Percentiles rank a stretch among this genome's conserved stretches.
phyloP scores from a whole-genome alignment of 2,888 invertebrate species.

The Hyalella azteca region DNA sequence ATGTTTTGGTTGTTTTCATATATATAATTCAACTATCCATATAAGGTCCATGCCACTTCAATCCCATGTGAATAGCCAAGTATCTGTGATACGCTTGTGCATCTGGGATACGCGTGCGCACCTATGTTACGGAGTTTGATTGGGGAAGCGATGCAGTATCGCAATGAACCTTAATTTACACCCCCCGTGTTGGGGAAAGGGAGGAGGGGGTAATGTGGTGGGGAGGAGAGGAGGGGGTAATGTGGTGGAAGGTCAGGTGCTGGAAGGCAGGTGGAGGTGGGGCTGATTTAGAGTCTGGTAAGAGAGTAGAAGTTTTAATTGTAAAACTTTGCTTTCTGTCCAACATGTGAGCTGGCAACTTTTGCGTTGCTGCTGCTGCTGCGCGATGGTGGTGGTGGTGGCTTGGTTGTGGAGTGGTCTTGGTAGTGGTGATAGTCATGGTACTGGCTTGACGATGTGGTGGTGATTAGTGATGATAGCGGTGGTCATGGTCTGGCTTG shows the following conservation, averaged over 20 bases:
- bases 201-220: background rate
- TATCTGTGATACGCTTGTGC: too few species aligned
- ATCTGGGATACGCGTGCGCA: too few species aligned
- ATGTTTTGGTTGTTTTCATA: too few species aligned
- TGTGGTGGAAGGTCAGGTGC: background rate
- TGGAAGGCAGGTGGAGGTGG: background rate
- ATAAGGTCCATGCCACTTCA: background rate
- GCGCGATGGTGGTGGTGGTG: background rate
- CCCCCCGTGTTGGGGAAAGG: background rate
- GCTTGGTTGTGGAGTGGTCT: background rate
- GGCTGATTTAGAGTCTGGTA: conserved; percentile 24
- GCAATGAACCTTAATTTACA: too few species aligned
- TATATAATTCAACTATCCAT: too few species aligned
- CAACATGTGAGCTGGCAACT: background rate
- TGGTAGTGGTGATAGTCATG: too few species aligned
- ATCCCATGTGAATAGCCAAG: background rate
- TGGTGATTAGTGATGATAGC: too few species aligned
- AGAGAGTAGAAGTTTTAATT: conserved; percentile 26
- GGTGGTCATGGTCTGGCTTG: too few species aligned
- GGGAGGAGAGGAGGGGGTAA: background rate
- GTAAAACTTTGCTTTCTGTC: conserved; percentile 9
- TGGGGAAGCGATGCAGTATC: too few species aligned
- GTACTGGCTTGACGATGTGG: too few species aligned
- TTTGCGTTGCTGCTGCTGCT: background rate
- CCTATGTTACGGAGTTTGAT: too few species aligned